Conservation (phyloP, 2,888 invertebrate species). For the Drosophila flavopinicola region DNA sequence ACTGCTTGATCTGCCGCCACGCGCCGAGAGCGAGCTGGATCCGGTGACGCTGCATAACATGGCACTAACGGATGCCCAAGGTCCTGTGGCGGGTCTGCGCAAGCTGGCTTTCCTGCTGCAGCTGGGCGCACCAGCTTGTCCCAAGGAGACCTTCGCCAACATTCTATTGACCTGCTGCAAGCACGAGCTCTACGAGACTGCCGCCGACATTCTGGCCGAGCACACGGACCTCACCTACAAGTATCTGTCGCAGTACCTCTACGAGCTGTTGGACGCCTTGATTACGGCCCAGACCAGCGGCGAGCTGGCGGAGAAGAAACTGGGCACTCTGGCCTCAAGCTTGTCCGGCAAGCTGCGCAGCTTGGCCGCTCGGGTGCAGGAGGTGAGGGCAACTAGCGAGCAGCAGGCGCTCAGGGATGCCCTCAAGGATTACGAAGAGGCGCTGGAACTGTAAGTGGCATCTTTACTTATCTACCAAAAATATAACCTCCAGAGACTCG, state of each 20-base stretch:
- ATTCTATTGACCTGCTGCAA: slow-evolving; percentile 97
- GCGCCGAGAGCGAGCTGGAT: slow-evolving; percentile 98
- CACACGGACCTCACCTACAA: slow-evolving; percentile 98
- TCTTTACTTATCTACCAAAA: neutral
- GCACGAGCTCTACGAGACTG: slow-evolving; percentile 98
- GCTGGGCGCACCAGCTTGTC: slow-evolving; percentile 94
- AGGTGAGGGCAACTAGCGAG: slow-evolving; percentile 94
- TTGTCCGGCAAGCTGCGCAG: slow-evolving; percentile 95
- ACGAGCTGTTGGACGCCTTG: slow-evolving; percentile 97
- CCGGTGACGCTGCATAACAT: slow-evolving; percentile 99
- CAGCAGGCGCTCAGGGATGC: slow-evolving; percentile 95
- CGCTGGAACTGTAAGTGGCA: slow-evolving; percentile 88
- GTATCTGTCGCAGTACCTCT: slow-evolving; percentile 95
- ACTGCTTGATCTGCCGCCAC: slow-evolving; percentile 94
- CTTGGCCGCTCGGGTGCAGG: slow-evolving; percentile 96
- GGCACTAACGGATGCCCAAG: slow-evolving; percentile 94
- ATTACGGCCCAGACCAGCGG: slow-evolving; percentile 99
- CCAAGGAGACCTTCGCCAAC: slow-evolving; percentile 98
- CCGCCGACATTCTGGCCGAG: slow-evolving; percentile 98
- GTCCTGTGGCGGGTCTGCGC: slow-evolving; percentile 93
- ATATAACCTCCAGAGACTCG: too few relatives aligned
- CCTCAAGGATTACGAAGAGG: slow-evolving; percentile 94
- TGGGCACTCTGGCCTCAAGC: slow-evolving; percentile 96
- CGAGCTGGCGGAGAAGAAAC: slow-evolving; percentile 97
- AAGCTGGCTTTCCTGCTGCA: slow-evolving; percentile 96